Evolutionary conservation across 2,888 invertebrate species (phyloP), one percentile per base, ranked within the genome.

Genomic region (Rotaria sp.): DNA sequence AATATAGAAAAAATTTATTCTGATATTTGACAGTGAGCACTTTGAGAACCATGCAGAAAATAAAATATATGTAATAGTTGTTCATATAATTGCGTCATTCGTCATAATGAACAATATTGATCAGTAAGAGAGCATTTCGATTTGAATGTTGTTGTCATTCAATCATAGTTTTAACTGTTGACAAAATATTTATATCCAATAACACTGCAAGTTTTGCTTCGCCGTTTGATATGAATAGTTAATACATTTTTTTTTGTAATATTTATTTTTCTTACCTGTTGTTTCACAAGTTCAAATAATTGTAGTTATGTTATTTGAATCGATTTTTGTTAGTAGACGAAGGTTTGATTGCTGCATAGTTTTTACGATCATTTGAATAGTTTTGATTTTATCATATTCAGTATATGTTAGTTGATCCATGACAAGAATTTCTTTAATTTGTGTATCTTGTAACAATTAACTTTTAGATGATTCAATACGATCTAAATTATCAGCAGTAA

Each of bases 61-160:
- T 15, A 21, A 15, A 21, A 4, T 2, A 11, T 35, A 15, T 38
- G 21, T 21, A 74, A 21, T 3, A 35, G 2, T 11, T 38, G 88
- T 88, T 90, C 90, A 87, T 90, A 90, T 13, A 89, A 88, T 88
- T 90, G 90, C 74, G 90, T 90, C 75, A 90, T 87, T 30, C 90
- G 90, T 57, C 90, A 74, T 38, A 38, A 88, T 87, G 90, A 90
- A 18, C 90, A 90, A 75, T 90, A 89, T 85, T 90, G 86, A 24
- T 88, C 87, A 21, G n/a, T 4, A 18, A 13, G 0, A 21, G 35
- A 0, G 1, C n/a, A 3, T 26, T 4, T 2, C 8, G 74, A 38
- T 74, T 74, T 35, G 35, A n/a, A 18, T 38, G 74, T 35, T 38
- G 38, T 74, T 38, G 74, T 15, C 74, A 38, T 38, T 74, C 74